Evolutionary conservation across 2,113 vertebrate species (phyloP).

Genomic region (Formicarius rufipectus): DNA sequence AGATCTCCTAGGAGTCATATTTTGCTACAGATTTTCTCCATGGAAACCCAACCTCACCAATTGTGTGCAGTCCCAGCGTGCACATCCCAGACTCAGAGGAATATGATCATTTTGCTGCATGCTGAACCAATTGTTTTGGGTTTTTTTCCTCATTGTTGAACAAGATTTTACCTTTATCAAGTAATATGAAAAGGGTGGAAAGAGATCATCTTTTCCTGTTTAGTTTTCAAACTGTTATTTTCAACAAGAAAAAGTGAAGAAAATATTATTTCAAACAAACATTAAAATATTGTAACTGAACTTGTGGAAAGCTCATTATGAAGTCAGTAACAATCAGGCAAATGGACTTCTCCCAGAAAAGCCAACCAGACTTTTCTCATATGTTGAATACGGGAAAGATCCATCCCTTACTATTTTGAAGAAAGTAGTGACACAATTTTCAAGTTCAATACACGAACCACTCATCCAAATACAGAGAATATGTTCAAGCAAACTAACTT

Average conservation of each 20-base stretch:
- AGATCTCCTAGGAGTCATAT: background rate
- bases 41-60: background rate
- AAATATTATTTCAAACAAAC: background rate
- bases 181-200: background rate
- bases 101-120: background rate
- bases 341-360: background rate
- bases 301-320: background rate
- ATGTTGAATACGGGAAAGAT: background rate
- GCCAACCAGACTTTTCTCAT: background rate
- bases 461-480: background rate
- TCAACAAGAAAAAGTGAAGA: background rate
- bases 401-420: background rate
- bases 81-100: background rate
- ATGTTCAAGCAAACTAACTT: background rate
- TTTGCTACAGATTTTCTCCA: background rate
- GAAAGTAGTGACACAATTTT: background rate
- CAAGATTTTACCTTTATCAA: background rate
- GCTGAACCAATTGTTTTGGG: background rate
- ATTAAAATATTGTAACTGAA: background rate
- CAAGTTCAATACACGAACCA: background rate
- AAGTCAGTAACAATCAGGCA: background rate
- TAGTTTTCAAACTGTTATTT: background rate
- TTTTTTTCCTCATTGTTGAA: background rate
- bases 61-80: background rate
- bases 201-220: background rate